Evolutionary conservation across 2,888 invertebrate species (phyloP), one percentile per base, ranked within the genome.

Genomic region (Lymantria monacha): DNA sequence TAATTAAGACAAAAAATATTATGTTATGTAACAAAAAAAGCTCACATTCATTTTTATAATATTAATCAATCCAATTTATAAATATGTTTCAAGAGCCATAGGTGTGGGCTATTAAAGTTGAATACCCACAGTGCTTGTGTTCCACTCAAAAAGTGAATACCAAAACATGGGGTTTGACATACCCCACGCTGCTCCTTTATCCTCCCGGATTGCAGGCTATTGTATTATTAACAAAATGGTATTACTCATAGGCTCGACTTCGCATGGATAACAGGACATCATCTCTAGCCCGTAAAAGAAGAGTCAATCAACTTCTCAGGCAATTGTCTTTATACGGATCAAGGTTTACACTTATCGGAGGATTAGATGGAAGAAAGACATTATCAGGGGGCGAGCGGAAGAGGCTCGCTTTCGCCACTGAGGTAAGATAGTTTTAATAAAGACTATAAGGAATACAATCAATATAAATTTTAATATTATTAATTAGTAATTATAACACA

Each of bases 301-400:
- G 95, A 52, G 95, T 97, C 40, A 92, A 94, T 51, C 93, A 94
- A 53, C 91, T 97, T 10, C 76, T 97, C 33, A 92, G 93, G 49
- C 93, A 96, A 70, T 91, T 97, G 3, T 95, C 96, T 0, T 81
- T 97, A 0, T 87, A 92, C 0, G 93, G 94, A 7, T 95, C 95
- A 55, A 92, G 95, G 8, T 92, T 96, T 62, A 95, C 96, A 0
- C 91, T 94, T 52, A 98, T 99, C 51, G 98, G 98, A 0, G 93
- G 93, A 0, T 90, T 93, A 10, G 95, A 95, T 40, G 93, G 95
- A 14, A 89, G 92, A 47, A 97, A 97, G 79, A 95, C 97, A 0
- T 90, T 99, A 0, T 98, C 98, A 0, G 98, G 98, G 0, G 99
- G 99, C 0, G 99, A 99, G 79, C 95, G 96, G 74, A 98, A 98